phyloP scores from a whole-genome alignment of 2,113 vertebrate genomes.

The Todiramphus chloris region DNA sequence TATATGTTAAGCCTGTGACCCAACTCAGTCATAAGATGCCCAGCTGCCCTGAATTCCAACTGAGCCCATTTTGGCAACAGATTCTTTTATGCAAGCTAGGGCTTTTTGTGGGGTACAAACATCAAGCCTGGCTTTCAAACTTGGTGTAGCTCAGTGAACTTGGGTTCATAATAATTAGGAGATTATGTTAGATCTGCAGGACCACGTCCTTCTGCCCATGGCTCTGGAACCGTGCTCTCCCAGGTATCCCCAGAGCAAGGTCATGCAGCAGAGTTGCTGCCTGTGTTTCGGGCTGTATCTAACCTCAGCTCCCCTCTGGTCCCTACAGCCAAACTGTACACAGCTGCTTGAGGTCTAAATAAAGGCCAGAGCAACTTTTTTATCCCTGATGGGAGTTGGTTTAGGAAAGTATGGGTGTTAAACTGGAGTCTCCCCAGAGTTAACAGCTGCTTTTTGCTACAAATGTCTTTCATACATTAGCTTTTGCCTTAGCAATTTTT shows the following conservation, averaged over 20 bases:
- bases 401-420: neutral
- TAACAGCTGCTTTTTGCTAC: neutral
- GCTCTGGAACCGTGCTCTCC: neutral
- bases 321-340: neutral
- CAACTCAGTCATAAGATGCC: neutral
- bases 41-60: neutral
- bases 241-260: neutral
- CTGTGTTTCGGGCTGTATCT: neutral
- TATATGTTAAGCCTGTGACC: neutral
- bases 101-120: neutral
- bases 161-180: neutral
- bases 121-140: neutral
- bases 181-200: neutral
- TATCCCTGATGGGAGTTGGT: neutral
- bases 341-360: neutral
- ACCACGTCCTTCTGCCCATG: neutral
- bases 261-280: fast-evolving
- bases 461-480: neutral
- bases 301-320: neutral
- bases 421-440: neutral
- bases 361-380: neutral
- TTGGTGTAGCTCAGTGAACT: neutral
- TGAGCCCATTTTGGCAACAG: neutral
- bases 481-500: neutral
- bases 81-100: neutral